Base-by-base conservation (phyloP, 2,888 invertebrate genomes). In the Plebejus argus region DNA sequence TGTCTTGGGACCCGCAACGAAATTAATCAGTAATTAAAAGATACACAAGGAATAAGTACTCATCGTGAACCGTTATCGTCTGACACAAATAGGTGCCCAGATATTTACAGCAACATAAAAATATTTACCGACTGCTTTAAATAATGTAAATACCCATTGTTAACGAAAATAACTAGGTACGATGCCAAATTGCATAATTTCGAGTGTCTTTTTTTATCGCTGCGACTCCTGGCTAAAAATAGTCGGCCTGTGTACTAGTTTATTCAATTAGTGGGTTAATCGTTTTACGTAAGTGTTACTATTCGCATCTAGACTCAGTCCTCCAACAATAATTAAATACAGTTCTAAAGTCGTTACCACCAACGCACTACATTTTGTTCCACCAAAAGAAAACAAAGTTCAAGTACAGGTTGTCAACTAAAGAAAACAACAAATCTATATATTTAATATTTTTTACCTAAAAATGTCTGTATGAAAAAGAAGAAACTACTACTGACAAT, bases 141-240 rank as follows among this genome's bases (percentile, higher is more conserved):
- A 74, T 18, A 74, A 53, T 53, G 49, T 49, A 28, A 74, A 74
- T 74, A 74, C 74, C 74, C 23, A 74, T 74, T 74, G 53, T 74
- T 74, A 74, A 74, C 74, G 18, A 74, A 74, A 74, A 74, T 74
- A 74, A 49, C 49, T 74, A 49, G 74, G 74, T 49, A 23, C 74
- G 18, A 49, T 53, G 74, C 74, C 74, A 74, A 74, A 74, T 74
- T 74, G 74, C 74, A 74, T 74, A 74, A 74, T 74, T 74, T 53
- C 74, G 6, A 74, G 74, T 72, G 72, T 74, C 74, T 74, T 74
- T 74, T 74, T 74, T 74, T 74, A 74, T 74, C 74, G 74, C 45
- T 49, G 6, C 53, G n/a, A 53, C 74, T 74, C 53, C 6, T 49
- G 53, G 28, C 74, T 74, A 74, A 53, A 74, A 53, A 74, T 74